Base-by-base conservation (phyloP, 1,140 invertebrate genomes). In the Neodiprion fabricii region DNA sequence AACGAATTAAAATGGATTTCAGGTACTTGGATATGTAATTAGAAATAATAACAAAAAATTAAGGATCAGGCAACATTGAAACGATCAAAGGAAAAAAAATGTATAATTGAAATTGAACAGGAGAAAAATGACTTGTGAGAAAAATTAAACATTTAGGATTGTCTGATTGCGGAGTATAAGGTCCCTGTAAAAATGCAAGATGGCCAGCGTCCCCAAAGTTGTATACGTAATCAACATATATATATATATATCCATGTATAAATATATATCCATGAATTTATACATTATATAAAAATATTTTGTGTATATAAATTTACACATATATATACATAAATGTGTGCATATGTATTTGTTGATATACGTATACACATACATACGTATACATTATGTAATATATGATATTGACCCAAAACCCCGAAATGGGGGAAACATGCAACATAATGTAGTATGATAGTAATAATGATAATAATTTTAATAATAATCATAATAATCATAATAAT, bases 141-240 rank as follows among this genome's bases (percentile, higher is more conserved):
- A 80, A 78, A 87, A 87, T 86, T 83, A 88, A 88, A 87, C 86
- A 84, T 84, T 86, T 83, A 88, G 86, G 86, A 88, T 88, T 88
- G 87, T 88, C 86, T 88, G 86, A 87, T 86, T 88, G 86, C 86
- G 86, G 85, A 87, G 82, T 86, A 40, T 40, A 40, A 87, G 86
- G 86, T 88, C 85, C 86, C 86, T 88, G 87, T 87, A 86, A 86
- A 84, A 88, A 87, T 88, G 87, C 85, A 88, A 87, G 82, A 88
- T 88, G 86, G 86, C 87, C 86, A 87, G 87, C 87, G 85, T 88
- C 86, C 86, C 87, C 85, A 87, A 87, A 88, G 87, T 87, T 86
- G 82, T 85, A 85, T 82, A 85, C 82, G 83, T 82, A 85, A 86
- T 85, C 80, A 78, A 84, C 81, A 69, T 61, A 0, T 61, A 9